Percentiles rank a stretch among this genome's conserved stretches.
Conservation (phyloP, 2,888 invertebrate genomes). For the Megaustenia siamemsis region DNA sequence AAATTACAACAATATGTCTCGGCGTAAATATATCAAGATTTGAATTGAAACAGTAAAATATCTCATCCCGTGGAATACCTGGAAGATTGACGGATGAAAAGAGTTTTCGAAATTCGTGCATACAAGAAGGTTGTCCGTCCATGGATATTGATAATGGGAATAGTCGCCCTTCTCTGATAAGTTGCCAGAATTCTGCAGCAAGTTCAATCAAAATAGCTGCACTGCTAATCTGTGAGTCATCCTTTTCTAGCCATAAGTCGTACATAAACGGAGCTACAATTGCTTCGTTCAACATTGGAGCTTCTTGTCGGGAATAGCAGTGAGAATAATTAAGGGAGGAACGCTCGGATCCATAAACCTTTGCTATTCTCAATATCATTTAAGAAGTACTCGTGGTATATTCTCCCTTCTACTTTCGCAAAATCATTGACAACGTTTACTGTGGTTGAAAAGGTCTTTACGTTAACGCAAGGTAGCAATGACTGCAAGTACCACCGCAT, state of each 20-base stretch:
- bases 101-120: conserved; percentile 41
- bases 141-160: not conserved
- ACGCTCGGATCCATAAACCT: conserved; percentile 2
- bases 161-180: conserved; percentile 20
- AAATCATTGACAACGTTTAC: conserved; percentile 17
- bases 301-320: conserved; percentile 1
- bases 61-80: conserved; percentile 24
- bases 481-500: conserved; percentile 22
- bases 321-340: conserved; percentile 32
- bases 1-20: conserved; percentile 37
- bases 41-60: not conserved
- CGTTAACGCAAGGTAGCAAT: not conserved
- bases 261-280: conserved; percentile 36
- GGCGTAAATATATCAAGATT: not conserved
- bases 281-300: conserved; percentile 3
- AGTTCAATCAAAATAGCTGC: conserved; percentile 11
- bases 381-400: conserved; percentile 5
- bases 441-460: not conserved
- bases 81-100: conserved; percentile 43
- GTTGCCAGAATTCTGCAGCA: conserved; percentile 36
- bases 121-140: not conserved
- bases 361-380: not conserved
- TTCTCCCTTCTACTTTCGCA: not conserved
- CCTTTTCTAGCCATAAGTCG: conserved; percentile 42
- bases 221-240: conserved; percentile 4